Percentiles rank a stretch among this genome's conserved stretches.
phyloP scores from a whole-genome alignment of 2,797 vertebrate genomes.

The Gymnoscopelus microlampas region DNA sequence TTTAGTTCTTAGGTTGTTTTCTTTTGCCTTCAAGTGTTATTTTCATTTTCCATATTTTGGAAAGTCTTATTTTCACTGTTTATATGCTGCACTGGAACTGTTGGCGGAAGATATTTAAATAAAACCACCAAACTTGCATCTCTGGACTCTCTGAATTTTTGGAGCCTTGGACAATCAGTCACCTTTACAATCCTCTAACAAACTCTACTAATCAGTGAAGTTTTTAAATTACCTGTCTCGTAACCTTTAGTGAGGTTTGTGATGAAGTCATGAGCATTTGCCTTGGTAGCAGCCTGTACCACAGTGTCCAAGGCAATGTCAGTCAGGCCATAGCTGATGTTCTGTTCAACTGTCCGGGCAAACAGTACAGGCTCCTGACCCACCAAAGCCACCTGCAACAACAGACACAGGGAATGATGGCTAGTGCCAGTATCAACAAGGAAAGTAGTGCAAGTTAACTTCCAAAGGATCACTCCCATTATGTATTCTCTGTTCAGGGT shows the following conservation, averaged over 20 bases:
- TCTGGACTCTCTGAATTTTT: no score
- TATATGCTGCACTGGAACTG: no score
- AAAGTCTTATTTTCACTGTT: no score
- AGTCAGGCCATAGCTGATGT: conserved; percentile 90
- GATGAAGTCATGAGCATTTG: conserved; percentile 92
- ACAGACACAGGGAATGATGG: conserved; percentile 2
- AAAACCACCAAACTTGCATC: no score
- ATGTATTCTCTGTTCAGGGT: no score
- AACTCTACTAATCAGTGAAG: not conserved
- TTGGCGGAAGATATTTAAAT: no score
- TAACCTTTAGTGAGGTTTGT: conserved; percentile 87
- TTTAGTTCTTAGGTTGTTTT: no score
- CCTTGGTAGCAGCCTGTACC: conserved; percentile 86
- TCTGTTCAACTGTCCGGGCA: conserved; percentile 89
- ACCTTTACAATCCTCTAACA: no score
- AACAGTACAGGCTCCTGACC: conserved; percentile 95
- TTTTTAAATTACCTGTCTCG: conserved; percentile 82
- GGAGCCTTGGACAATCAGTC: no score
- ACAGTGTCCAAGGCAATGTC: conserved; percentile 82
- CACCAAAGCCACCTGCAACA: conserved; percentile 89
- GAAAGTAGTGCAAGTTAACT: not conserved
- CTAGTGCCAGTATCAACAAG: not conserved
- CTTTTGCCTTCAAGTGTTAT: no score
- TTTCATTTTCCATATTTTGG: no score
- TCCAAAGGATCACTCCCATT: no score